phyloP scores from a whole-genome alignment of 2,797 vertebrate species.

The Antrozous pallidus region DNA sequence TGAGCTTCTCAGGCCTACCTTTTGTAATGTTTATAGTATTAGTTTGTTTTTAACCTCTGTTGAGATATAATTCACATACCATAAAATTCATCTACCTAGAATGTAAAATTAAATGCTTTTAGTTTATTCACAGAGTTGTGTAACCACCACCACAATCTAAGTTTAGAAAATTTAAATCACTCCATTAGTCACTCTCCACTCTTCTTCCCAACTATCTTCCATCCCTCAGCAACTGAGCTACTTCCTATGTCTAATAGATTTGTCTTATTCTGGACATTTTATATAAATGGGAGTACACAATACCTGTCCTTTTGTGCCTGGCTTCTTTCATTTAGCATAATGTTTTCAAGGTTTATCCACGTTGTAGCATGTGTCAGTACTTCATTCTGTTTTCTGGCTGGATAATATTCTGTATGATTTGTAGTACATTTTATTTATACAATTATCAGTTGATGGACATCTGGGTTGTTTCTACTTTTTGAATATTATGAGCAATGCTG shows the following conservation, averaged over 20 bases:
- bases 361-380: background rate
- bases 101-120: background rate
- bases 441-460: background rate
- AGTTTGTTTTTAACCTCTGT: constrained; percentile 16
- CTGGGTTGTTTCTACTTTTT: background rate
- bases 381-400: background rate
- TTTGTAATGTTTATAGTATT: background rate
- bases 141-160: background rate
- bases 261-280: background rate
- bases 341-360: background rate
- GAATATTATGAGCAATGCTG: background rate
- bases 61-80: background rate
- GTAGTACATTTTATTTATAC: background rate
- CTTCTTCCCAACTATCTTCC: background rate
- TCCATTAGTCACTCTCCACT: background rate
- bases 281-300: background rate
- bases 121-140: background rate
- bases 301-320: background rate
- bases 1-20: background rate
- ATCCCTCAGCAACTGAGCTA: background rate
- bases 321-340: background rate
- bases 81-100: background rate
- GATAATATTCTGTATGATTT: background rate
- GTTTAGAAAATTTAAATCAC: background rate
- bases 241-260: background rate